phyloP scores from a whole-genome alignment of 2,113 vertebrate genomes.

The Circaetus cinerascens region DNA sequence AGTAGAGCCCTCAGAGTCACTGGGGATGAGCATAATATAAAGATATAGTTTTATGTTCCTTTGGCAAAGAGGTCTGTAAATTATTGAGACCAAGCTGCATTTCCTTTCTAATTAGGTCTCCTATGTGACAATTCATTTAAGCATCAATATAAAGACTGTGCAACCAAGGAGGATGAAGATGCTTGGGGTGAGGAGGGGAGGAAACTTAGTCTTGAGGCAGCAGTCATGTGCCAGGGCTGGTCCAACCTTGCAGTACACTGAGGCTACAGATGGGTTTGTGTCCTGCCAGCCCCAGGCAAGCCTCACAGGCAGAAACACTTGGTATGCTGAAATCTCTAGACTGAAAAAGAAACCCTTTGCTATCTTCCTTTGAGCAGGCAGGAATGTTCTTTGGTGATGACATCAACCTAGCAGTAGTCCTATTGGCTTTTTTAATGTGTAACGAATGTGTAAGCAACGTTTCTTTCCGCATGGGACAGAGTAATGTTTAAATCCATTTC shows the following conservation, averaged over 20 bases:
- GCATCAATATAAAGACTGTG: background rate
- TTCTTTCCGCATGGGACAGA: background rate
- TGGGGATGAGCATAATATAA: too few relatives aligned
- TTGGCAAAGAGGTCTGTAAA: background rate
- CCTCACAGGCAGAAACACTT: background rate
- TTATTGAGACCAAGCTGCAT: too few relatives aligned
- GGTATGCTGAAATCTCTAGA: background rate
- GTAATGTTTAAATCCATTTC: background rate
- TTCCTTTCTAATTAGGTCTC: background rate
- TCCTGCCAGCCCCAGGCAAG: background rate
- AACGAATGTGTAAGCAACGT: background rate
- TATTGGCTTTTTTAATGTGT: background rate
- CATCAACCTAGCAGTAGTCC: background rate
- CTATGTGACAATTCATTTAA: background rate
- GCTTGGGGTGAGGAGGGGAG: background rate
- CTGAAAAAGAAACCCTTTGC: background rate
- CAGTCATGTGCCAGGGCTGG: background rate
- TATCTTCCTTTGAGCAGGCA: background rate
- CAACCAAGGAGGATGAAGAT: background rate
- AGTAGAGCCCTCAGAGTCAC: background rate
- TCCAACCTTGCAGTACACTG: background rate
- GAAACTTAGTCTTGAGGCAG: background rate
- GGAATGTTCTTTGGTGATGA: background rate
- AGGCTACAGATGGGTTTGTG: background rate
- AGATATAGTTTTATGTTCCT: background rate